These are phyloP conservation scores for Lucinisca nassula DNA, from an alignment of 2,888 invertebrate genomes.

Conservation along the genomic window DNA sequence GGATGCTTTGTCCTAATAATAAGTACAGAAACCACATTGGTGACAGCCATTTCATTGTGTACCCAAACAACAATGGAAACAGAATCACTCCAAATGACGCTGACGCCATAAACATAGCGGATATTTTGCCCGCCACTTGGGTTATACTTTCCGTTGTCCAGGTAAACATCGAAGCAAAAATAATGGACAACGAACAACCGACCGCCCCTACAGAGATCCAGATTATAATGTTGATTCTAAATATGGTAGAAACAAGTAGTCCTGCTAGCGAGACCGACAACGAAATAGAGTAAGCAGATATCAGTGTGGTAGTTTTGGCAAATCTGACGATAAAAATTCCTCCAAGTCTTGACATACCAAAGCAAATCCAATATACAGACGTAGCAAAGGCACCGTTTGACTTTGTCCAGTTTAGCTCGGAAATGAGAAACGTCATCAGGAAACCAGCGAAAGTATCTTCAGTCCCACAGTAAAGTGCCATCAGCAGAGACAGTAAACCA, in stretches of 20 bases:
- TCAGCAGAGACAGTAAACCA: constrained; percentile 28
- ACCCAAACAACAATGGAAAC: constrained; percentile 56
- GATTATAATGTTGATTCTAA: constrained; percentile 21
- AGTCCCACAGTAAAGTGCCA: constrained; percentile 44
- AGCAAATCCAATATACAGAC: constrained; percentile 87
- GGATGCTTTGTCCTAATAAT: constrained; percentile 55
- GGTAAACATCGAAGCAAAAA: constrained; percentile 81
- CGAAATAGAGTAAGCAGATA: constrained; percentile 76
- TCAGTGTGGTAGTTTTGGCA: constrained; percentile 83
- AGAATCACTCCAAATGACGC: constrained; percentile 52
- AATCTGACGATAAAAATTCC: constrained; percentile 85
- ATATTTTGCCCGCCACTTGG: constrained; percentile 50
- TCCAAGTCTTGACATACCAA: constrained; percentile 84
- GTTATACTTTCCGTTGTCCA: constrained; percentile 47
- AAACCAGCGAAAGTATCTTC: constrained; percentile 60
- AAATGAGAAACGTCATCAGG: constrained; percentile 58
- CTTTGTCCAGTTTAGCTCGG: constrained; percentile 80
- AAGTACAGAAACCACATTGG: constrained; percentile 64
- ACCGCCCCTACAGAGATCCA: constrained; percentile 85
- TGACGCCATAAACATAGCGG: constrained; percentile 56
- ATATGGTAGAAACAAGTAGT: constrained; percentile 45
- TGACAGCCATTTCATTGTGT: constrained; percentile 52
- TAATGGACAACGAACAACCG: constrained; percentile 87
- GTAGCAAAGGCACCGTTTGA: constrained; percentile 82
- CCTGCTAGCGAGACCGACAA: constrained; percentile 48